These are phyloP conservation scores for Osedax fenrisi DNA, from an alignment of 2,888 invertebrate species.

Conservation along the genomic window DNA sequence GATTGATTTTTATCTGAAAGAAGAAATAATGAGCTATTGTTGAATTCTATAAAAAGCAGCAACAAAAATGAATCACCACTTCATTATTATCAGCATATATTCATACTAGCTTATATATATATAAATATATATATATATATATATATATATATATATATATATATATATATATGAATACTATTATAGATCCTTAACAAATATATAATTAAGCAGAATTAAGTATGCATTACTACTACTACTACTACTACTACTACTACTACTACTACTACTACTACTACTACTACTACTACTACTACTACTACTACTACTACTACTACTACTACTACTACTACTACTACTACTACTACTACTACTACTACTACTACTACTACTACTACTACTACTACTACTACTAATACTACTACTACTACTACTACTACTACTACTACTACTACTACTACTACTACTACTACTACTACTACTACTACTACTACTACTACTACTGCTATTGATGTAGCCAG, in stretches of 20 bases:
- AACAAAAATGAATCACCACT: too few relatives aligned
- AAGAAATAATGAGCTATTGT: too few relatives aligned
- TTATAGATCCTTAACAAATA: neutral
- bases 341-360: constrained; percentile 18
- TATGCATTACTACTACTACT: constrained; percentile 7
- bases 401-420: constrained; percentile 21
- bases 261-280: constrained; percentile 21
- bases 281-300: constrained; percentile 17
- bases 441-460: constrained; percentile 7
- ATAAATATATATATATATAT: neutral
- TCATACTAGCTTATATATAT: neutral
- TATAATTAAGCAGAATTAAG: neutral
- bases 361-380: constrained; percentile 18
- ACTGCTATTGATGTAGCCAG: neutral
- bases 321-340: neutral
- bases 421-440: constrained; percentile 15
- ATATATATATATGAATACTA: neutral
- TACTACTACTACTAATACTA: constrained; percentile 5
- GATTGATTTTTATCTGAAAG: too few relatives aligned
- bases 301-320: constrained; percentile 17
- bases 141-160: neutral
- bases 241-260: constrained; percentile 13
- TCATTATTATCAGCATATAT: too few relatives aligned
- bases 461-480: constrained; percentile 17
- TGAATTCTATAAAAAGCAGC: too few relatives aligned